Conservation (phyloP, 2,888 invertebrate species). For the Trichacis sp. region DNA sequence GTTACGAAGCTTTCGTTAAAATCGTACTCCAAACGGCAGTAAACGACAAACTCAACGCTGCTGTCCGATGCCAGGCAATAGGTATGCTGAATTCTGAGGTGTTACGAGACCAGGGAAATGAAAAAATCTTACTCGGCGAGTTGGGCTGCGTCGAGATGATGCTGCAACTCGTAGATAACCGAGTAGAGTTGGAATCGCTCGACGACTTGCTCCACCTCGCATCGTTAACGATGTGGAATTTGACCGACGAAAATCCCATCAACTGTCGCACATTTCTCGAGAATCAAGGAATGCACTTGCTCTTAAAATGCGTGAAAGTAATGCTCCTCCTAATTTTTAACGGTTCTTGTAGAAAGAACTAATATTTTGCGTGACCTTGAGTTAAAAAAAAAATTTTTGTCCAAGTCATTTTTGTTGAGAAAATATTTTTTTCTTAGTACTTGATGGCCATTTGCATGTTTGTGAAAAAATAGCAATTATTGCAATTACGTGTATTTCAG, state of each 20-base stretch:
- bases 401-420: no score
- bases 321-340: no score
- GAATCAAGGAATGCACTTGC: slow-evolving; percentile 89
- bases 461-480: slow-evolving; percentile 3
- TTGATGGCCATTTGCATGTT: slow-evolving; percentile 13
- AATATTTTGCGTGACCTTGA: no score
- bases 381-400: no score
- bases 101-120: slow-evolving; percentile 94
- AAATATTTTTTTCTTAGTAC: no score
- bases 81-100: slow-evolving; percentile 95
- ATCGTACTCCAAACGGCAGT: slow-evolving; percentile 86
- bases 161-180: slow-evolving; percentile 87
- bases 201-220: slow-evolving; percentile 98
- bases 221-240: slow-evolving; percentile 99
- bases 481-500: no score
- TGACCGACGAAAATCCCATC: slow-evolving; percentile 93
- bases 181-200: slow-evolving; percentile 81
- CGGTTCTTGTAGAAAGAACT: no score
- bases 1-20: slow-evolving; percentile 87
- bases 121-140: slow-evolving; percentile 92
- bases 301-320: slow-evolving; percentile 91
- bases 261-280: slow-evolving; percentile 94
- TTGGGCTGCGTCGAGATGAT: slow-evolving; percentile 88
- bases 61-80: slow-evolving; percentile 94
- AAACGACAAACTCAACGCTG: slow-evolving; percentile 86